Percentiles rank a stretch among this genome's conserved stretches.
Evolutionary conservation across 1,140 invertebrate species (phyloP).

Genomic region (Pogonomyrmex californicus): DNA sequence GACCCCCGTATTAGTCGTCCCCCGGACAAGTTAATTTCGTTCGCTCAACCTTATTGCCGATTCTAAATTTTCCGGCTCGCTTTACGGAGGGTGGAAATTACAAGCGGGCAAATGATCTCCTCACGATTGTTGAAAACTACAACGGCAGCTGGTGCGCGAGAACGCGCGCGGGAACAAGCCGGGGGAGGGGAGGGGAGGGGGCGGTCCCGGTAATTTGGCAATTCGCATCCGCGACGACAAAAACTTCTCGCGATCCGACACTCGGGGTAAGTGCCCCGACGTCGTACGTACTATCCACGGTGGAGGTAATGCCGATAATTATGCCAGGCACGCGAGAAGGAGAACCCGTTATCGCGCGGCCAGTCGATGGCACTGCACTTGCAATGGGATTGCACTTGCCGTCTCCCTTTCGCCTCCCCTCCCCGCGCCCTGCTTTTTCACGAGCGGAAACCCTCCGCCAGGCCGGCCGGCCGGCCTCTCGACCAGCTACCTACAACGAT

Average conservation of each 20-base stretch:
- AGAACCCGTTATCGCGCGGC: slow-evolving; percentile 75
- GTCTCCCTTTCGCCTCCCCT: not conserved
- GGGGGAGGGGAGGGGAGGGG: too few relatives aligned
- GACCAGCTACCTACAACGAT: slow-evolving; percentile 16
- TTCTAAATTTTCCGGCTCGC: slow-evolving; percentile 8
- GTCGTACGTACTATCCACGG: slow-evolving; percentile 14
- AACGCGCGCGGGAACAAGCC: not conserved
- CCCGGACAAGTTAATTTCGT: slow-evolving; percentile 21
- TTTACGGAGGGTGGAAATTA: not conserved
- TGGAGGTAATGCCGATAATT: slow-evolving; percentile 72
- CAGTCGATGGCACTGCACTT: slow-evolving; percentile 46
- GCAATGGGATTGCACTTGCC: slow-evolving; percentile 46
- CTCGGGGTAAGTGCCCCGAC: slow-evolving; percentile 13
- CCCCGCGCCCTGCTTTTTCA: not conserved
- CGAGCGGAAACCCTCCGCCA: not conserved
- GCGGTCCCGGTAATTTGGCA: slow-evolving; percentile 35
- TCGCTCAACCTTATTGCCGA: not conserved
- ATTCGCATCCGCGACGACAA: slow-evolving; percentile 47
- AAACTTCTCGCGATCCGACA: slow-evolving; percentile 40
- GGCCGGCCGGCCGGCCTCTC: not conserved
- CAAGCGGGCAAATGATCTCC: slow-evolving; percentile 18
- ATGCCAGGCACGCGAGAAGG: slow-evolving; percentile 77
- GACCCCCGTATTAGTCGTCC: not conserved
- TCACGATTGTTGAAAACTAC: slow-evolving; percentile 23
- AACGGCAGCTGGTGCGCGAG: slow-evolving; percentile 10